Evolutionary conservation across 2,113 vertebrate genomes (phyloP).

Genomic region (Elachura formosa): DNA sequence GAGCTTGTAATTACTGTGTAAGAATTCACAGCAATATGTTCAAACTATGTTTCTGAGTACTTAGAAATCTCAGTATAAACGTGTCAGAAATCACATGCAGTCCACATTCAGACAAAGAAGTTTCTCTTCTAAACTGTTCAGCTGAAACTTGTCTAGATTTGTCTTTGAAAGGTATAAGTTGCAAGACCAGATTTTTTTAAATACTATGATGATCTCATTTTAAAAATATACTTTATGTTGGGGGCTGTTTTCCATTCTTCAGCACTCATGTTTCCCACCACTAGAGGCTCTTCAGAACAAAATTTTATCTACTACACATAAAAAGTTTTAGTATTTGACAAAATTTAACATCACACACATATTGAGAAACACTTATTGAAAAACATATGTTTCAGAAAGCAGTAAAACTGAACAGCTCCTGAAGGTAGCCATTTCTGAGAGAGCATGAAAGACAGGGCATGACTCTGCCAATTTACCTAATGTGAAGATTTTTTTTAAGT

Average conservation of each 20-base stretch:
- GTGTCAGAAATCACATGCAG: neutral
- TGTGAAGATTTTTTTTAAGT: neutral
- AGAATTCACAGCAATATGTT: neutral
- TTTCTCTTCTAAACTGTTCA: neutral
- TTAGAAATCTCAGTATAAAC: neutral
- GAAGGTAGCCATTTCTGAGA: neutral
- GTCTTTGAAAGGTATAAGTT: neutral
- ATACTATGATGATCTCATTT: slow-evolving; percentile 25
- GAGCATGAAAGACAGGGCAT: neutral
- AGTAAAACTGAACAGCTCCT: neutral
- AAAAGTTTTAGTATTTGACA: neutral
- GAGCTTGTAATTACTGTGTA: neutral
- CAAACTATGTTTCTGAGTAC: neutral
- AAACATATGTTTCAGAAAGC: neutral
- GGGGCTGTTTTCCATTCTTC: neutral
- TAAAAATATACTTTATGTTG: neutral
- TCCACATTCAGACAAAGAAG: neutral
- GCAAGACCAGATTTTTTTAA: slow-evolving; percentile 28
- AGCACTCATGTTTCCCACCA: neutral
- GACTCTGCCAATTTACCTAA: neutral
- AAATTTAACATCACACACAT: neutral
- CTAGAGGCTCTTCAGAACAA: neutral
- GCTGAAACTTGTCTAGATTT: slow-evolving; percentile 28
- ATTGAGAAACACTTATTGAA: neutral
- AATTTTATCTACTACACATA: neutral